phyloP scores from a whole-genome alignment of 2,113 vertebrate genomes.

The Paracanthobrama guichenoti region DNA sequence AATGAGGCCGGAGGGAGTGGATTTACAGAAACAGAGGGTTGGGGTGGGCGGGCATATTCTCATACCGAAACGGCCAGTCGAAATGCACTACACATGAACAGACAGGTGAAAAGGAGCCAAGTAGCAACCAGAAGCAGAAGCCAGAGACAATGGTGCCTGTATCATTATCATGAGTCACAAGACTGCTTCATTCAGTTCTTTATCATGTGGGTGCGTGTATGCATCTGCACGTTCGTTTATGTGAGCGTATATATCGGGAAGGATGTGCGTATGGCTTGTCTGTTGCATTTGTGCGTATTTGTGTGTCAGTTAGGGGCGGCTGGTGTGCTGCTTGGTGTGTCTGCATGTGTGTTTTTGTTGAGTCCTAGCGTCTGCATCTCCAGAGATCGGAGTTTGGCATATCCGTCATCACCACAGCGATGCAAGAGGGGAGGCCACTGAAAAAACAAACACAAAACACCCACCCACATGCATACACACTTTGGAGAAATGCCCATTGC shows the following conservation, averaged over 20 bases:
- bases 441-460: constrained; percentile 68
- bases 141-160: constrained; percentile 44
- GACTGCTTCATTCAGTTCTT: constrained; percentile 45
- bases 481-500: constrained; percentile 62
- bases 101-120: constrained; percentile 41
- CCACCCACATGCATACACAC: constrained; percentile 24
- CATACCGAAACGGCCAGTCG: constrained; percentile 32
- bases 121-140: constrained; percentile 51
- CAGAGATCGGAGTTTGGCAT: constrained; percentile 58
- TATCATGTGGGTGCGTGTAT: constrained; percentile 63
- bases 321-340: constrained; percentile 38
- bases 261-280: constrained; percentile 16
- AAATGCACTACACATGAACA: constrained; percentile 34
- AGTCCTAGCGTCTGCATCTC: constrained; percentile 35
- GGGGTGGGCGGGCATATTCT: constrained; percentile 4
- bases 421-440: constrained; percentile 43
- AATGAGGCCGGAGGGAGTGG: constrained; percentile 30
- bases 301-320: neutral
- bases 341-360: constrained; percentile 61
- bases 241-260: constrained; percentile 32
- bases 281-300: neutral
- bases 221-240: constrained; percentile 53
- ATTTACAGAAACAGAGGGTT: neutral
- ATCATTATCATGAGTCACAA: constrained; percentile 46
- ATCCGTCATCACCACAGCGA: constrained; percentile 63